Evolutionary conservation across 2,113 vertebrate genomes (phyloP).

Genomic region (Heptranchias perlo): DNA sequence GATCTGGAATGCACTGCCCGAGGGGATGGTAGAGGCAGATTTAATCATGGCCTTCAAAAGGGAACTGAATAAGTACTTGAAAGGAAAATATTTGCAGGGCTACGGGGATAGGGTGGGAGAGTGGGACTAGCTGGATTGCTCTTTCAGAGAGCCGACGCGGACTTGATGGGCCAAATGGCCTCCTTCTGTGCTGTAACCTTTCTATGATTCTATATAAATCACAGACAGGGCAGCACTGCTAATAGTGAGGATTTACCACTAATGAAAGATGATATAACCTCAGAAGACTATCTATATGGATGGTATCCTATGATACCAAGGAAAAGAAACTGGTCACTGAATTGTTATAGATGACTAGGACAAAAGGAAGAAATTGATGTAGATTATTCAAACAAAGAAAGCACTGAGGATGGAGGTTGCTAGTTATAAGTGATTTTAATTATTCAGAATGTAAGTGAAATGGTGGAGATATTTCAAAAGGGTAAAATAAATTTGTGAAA

Average conservation of each 20-base stretch:
- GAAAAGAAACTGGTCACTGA: not conserved
- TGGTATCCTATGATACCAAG: not conserved
- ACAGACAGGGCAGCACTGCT: not conserved
- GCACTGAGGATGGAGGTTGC: not conserved
- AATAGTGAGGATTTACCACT: not conserved
- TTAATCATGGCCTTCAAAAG: no score
- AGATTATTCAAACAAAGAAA: not conserved
- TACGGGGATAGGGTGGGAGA: no score
- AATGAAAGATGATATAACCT: not conserved
- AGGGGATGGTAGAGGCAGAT: no score
- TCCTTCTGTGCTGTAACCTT: no score
- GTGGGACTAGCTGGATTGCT: no score
- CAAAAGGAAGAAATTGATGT: not conserved
- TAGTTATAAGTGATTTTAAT: not conserved
- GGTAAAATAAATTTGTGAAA: not conserved
- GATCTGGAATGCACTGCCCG: no score
- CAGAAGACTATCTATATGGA: not conserved
- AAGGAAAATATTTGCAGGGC: no score
- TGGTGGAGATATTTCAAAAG: not conserved
- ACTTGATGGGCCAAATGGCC: no score
- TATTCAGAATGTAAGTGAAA: not conserved
- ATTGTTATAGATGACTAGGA: not conserved
- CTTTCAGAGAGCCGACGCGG: no score
- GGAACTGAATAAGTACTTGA: no score
- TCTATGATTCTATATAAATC: no score